Conservation (phyloP, 1,140 invertebrate species). For the Antheraea mylitta region DNA sequence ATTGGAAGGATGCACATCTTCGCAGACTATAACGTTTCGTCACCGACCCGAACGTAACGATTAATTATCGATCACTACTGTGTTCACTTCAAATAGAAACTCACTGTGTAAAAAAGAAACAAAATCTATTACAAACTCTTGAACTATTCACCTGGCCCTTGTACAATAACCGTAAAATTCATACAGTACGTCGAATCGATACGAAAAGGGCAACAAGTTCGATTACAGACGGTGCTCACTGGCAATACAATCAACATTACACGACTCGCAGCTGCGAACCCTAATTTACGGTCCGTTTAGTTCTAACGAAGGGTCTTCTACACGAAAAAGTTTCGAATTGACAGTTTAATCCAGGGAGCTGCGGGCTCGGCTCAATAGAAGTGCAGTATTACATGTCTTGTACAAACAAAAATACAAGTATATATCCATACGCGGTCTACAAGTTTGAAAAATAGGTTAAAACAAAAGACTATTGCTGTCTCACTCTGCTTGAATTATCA, state of each 20-base stretch:
- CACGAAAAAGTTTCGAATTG: slow-evolving; percentile 45
- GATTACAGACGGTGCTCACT: slow-evolving; percentile 34
- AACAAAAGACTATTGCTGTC: too few species aligned
- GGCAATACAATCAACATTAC: slow-evolving; percentile 71
- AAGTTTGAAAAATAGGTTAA: too few species aligned
- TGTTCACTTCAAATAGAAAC: too few species aligned
- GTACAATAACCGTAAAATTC: neutral
- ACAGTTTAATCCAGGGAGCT: slow-evolving; percentile 65
- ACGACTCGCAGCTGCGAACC: slow-evolving; percentile 57
- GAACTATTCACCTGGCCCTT: neutral
- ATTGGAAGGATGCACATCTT: too few species aligned
- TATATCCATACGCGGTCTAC: too few species aligned
- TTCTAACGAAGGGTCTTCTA: slow-evolving; percentile 48
- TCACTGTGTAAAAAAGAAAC: too few species aligned
- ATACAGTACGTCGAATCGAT: neutral
- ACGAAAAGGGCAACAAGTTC: slow-evolving; percentile 43
- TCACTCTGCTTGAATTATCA: too few species aligned
- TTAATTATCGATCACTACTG: too few species aligned
- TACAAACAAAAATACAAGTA: too few species aligned
- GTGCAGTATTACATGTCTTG: neutral
- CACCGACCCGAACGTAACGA: too few species aligned
- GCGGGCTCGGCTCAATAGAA: slow-evolving; percentile 22
- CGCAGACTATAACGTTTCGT: too few species aligned
- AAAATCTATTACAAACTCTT: neutral
- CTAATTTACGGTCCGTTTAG: slow-evolving; percentile 60